Percentiles rank a stretch among this genome's conserved stretches.
Conservation (phyloP, 2,797 vertebrate species). For the Phalanger gymnotis region DNA sequence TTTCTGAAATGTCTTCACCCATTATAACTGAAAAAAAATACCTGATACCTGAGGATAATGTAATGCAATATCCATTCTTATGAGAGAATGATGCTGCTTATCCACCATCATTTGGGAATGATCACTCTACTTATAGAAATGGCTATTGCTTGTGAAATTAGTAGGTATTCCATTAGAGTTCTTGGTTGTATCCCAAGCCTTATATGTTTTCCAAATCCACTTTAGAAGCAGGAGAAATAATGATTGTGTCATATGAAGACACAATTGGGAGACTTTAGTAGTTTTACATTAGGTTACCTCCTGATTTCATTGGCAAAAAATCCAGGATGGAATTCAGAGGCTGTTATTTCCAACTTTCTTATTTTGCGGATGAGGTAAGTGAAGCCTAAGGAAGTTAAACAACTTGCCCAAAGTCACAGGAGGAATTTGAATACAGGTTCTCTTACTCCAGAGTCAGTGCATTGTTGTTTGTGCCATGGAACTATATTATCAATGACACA, state of each 20-base stretch:
- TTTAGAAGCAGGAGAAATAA: constrained; percentile 50
- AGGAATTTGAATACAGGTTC: not conserved
- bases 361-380: not conserved
- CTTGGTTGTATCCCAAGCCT: constrained; percentile 1
- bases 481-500: not conserved
- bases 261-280: not conserved
- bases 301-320: not conserved
- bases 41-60: not conserved
- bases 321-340: not conserved
- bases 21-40: not conserved
- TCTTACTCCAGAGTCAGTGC: not conserved
- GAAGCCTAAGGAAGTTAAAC: not conserved
- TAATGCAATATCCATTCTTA: not conserved
- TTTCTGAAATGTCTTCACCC: not conserved
- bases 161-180: not conserved
- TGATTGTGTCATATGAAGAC: constrained; percentile 49
- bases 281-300: not conserved
- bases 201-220: constrained; percentile 28
- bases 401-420: not conserved
- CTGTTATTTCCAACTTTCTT: not conserved
- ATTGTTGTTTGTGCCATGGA: not conserved
- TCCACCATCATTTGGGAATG: not conserved
- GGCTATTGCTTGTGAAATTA: not conserved
- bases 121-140: not conserved
- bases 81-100: not conserved